These are phyloP conservation scores for Promerops cafer DNA, from an alignment of 2,113 vertebrate species.

Conservation along the genomic window DNA sequence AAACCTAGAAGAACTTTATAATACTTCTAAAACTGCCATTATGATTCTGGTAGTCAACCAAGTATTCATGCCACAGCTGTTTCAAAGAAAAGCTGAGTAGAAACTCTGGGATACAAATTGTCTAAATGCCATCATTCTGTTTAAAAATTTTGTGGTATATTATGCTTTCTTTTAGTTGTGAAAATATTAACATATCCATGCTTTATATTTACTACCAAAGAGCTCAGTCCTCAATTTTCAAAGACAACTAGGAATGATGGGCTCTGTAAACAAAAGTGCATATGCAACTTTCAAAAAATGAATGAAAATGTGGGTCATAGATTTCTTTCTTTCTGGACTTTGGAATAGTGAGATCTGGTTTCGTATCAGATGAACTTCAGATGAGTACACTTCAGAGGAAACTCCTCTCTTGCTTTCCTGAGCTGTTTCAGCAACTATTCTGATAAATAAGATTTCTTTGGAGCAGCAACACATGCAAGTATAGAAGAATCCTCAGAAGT, in stretches of 20 bases:
- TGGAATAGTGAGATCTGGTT: background rate
- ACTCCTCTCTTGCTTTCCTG: background rate
- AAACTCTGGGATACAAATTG: background rate
- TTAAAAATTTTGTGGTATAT: background rate
- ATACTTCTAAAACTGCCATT: background rate
- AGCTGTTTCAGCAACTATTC: background rate
- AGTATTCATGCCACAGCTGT: background rate
- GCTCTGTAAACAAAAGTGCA: background rate
- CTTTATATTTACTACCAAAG: background rate
- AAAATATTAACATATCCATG: background rate
- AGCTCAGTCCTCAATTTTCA: background rate
- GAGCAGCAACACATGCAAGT: background rate
- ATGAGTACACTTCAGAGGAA: background rate
- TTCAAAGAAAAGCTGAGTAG: background rate
- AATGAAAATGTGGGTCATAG: background rate
- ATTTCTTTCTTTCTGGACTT: background rate
- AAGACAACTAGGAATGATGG: background rate
- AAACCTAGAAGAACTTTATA: background rate
- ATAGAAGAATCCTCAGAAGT: background rate
- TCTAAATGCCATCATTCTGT: background rate
- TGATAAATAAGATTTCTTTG: background rate
- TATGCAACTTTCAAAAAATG: background rate
- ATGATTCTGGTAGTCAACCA: background rate
- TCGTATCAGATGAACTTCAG: background rate
- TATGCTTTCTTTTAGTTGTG: background rate